Conservation (phyloP, 2,888 invertebrate species). For the Kryphioiulus occultus region DNA sequence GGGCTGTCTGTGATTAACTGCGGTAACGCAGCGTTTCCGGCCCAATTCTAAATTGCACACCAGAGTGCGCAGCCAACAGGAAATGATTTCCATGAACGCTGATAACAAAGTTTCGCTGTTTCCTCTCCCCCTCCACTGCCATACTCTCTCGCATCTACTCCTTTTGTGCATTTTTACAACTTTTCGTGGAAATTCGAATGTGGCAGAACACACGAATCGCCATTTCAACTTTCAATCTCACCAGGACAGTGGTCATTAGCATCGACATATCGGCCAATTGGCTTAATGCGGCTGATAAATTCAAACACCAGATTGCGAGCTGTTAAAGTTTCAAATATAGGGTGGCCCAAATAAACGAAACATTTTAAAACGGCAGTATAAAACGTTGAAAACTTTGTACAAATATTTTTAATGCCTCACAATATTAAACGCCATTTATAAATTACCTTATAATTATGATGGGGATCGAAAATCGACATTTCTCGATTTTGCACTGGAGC, state of each 20-base stretch:
- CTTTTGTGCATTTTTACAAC: conserved; percentile 27
- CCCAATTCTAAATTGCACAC: conserved; percentile 32
- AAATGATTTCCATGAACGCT: conserved; percentile 46
- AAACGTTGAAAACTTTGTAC: no score
- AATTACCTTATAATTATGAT: no score
- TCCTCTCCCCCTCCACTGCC: conserved; percentile 21
- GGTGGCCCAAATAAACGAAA: no score
- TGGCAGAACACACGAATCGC: background rate
- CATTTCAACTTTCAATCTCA: background rate
- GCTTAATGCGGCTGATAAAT: background rate
- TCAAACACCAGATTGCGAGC: background rate
- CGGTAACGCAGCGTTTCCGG: conserved; percentile 44
- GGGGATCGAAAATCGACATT: no score
- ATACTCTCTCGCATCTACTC: conserved; percentile 35
- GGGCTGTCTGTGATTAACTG: conserved; percentile 40
- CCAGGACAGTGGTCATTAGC: background rate
- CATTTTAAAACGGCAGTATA: no score
- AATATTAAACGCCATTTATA: no score
- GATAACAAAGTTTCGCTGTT: conserved; percentile 39
- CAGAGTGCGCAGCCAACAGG: conserved; percentile 42
- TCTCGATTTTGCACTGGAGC: no score
- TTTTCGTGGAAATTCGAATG: background rate
- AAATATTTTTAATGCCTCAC: no score
- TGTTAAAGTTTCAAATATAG: no score
- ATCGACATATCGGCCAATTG: background rate